Base-by-base conservation (phyloP, 2,888 invertebrate genomes). In the Callimorpha dominula region DNA sequence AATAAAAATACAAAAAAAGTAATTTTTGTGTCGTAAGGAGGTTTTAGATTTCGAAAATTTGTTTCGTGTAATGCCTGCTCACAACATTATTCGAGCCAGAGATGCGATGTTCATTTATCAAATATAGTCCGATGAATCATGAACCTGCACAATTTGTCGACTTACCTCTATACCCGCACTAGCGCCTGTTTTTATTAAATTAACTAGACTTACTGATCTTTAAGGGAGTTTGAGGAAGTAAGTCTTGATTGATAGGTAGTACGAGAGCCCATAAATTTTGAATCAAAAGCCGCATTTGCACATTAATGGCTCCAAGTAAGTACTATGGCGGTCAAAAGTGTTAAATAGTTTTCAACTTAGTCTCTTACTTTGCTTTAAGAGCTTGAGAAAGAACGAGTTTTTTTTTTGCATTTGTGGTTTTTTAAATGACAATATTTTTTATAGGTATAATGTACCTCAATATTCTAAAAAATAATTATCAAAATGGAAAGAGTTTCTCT, bases 211-310 rank as follows among this genome's bases (percentile, higher is more conserved):
- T 89, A 89, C 86, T 87, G 86, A 88, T 90, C 88, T 91, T 80
- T 87, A 86, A 85, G 83, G 87, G 88, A 88, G 87, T 88, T 89
- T 88, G 1, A 86, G 89, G 89, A 86, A 89, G 87, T 89, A 92
- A 93, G 93, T 93, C 93, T 92, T 94, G 94, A 94, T 94, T 93
- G 93, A 94, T 94, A 90, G 92, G 89, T 88, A 83, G 88, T 88
- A 90, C 92, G 89, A 86, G 86, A 82, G 84, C 87, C 89, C 90
- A 93, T 93, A 91, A 92, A 93, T 94, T 92, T 89, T 85, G 85
- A 84, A 81, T 83, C 80, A 81, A 88, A 89, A 90, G 87, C 89
- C 87, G 88, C 85, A 92, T 92, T 93, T 92, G 84, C 91, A 91
- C 88, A 89, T 89, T 89, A 88, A 90, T 91, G 82, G 86, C 78